Evolutionary conservation across 1,140 invertebrate genomes (phyloP).

Genomic region (Antheraea pernyi): DNA sequence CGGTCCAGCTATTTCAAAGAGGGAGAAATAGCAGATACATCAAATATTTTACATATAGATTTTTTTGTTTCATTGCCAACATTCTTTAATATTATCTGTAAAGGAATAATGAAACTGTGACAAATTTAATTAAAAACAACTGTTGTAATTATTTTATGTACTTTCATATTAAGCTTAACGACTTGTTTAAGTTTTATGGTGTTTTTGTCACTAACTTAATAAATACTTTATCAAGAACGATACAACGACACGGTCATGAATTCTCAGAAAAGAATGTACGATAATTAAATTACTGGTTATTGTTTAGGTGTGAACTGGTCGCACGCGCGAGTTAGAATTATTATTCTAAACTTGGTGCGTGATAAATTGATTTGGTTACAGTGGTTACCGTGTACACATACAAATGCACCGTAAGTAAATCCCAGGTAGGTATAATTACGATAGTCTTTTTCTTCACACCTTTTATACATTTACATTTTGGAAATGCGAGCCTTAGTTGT

Average conservation of each 20-base stretch:
- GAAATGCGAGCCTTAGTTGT: slow-evolving; percentile 14
- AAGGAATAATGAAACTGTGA: too few relatives aligned
- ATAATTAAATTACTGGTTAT: slow-evolving; percentile 61
- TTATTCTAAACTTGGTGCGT: slow-evolving; percentile 59
- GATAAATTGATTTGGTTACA: slow-evolving; percentile 71
- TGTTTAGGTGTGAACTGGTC: slow-evolving; percentile 58
- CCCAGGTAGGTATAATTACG: slow-evolving; percentile 48
- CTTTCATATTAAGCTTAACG: not conserved
- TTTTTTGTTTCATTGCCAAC: too few relatives aligned
- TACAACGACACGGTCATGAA: not conserved
- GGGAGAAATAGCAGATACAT: too few relatives aligned
- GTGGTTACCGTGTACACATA: slow-evolving; percentile 47
- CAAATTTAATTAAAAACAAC: too few relatives aligned
- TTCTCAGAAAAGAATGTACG: slow-evolving; percentile 36
- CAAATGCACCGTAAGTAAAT: slow-evolving; percentile 49
- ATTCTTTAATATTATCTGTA: too few relatives aligned
- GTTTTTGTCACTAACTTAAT: not conserved
- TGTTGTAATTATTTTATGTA: too few relatives aligned
- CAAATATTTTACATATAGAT: too few relatives aligned
- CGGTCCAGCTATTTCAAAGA: too few relatives aligned
- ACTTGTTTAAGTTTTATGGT: not conserved
- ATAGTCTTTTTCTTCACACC: slow-evolving; percentile 26
- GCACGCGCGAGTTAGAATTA: slow-evolving; percentile 54
- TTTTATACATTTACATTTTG: slow-evolving; percentile 24
- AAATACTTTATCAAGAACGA: not conserved